Evolutionary conservation across 2,113 vertebrate species (phyloP), one percentile per base, ranked within the genome.

Genomic region (Oxyura jamaicensis): DNA sequence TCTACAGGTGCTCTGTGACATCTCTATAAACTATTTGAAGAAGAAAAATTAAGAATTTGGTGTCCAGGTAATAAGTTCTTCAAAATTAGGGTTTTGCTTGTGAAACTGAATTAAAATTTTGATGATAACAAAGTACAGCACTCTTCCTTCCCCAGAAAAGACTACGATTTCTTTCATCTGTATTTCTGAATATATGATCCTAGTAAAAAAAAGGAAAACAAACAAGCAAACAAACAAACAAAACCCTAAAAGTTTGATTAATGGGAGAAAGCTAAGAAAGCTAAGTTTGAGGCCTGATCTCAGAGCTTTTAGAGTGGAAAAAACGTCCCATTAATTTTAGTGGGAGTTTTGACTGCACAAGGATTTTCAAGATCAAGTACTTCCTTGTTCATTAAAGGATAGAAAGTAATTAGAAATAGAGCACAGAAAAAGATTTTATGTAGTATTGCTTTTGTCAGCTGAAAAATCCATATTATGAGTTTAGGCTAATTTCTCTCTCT

Each of bases 381-480:
- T 90, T 97, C 93, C 81, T 89, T 95, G 75, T 90, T 95, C 94
- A 93, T 91, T 94, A 96, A 95, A 95, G 88, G 92, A 80, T 93
- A 93, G 78, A 90, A 42, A 66, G 90, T 97, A 96, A 97, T 97
- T 96, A 97, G 91, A 97, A 96, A 94, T 95, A 95, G 92, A 93
- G 86, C 50, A 86, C 60, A 91, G 83, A 78, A 81, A 81, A 95
- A 96, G 74, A 90, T 83, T 95, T 94, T 90, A 78, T 83, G 52
- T 88, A 88, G 77, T 95, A 95, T 88, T 96, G 95, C 95, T 94
- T 95, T 94, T 94, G 94, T 97, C 93, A 94, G 90, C 94, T 92
- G 93, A 96, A 97, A 94, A 95, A 96, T 90, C 83, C 95, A 91
- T 96, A 91, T 81, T 96, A 71, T 88, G 58, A 88, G 91, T 95